A percentile compares a stretch with the other conserved stretches of the same genome.
Conservation (phyloP, 2,888 invertebrate genomes). For the Orgyia antiqua region DNA sequence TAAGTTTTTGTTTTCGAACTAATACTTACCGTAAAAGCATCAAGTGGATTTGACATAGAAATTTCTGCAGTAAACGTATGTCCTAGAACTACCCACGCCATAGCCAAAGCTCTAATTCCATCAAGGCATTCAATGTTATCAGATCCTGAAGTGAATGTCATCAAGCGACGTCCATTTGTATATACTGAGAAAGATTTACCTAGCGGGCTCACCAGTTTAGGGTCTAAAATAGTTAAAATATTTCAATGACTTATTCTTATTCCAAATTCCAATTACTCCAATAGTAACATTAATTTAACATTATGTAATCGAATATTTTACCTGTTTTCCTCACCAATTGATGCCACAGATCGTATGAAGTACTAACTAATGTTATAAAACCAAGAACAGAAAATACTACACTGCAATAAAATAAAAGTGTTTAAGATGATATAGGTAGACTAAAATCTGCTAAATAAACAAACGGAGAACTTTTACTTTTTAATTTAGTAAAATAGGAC, state of each 20-base stretch:
- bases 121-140: conserved; percentile 58
- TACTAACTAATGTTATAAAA: conserved; percentile 40
- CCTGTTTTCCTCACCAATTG: conserved; percentile 24
- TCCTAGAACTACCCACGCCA: conserved; percentile 64
- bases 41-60: conserved; percentile 29
- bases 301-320: conserved; percentile 9
- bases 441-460: too few relatives aligned
- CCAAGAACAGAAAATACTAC: conserved; percentile 35
- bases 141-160: conserved; percentile 37
- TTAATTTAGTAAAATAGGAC: too few relatives aligned
- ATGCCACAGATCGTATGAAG: conserved; percentile 32
- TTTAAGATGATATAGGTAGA: too few relatives aligned
- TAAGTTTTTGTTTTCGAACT: too few relatives aligned
- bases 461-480: too few relatives aligned
- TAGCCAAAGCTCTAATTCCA: conserved; percentile 60
- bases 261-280: too few relatives aligned
- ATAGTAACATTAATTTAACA: too few relatives aligned
- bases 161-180: conserved; percentile 49
- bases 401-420: too few relatives aligned
- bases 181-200: conserved; percentile 36
- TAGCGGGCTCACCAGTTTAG: conserved; percentile 19
- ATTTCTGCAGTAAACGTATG: conserved; percentile 39
- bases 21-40: conserved; percentile 28
- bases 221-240: conserved; percentile 32
- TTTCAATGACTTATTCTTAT: too few relatives aligned